Base-by-base conservation (phyloP, 1,140 invertebrate genomes). In the Drosophila obscura region DNA sequence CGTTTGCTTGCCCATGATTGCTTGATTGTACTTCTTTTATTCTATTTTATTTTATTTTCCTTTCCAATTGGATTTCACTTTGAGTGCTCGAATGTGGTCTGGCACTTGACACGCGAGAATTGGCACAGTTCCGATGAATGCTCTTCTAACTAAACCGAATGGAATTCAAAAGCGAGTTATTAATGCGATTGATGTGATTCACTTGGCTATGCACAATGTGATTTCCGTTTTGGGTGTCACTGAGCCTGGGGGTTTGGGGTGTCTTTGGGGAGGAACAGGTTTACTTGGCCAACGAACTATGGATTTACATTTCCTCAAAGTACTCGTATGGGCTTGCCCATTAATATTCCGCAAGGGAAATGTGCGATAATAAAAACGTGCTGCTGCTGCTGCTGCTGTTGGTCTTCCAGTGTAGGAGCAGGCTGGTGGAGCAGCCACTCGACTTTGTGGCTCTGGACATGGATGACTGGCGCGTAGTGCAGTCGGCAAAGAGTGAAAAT, bases 311-410 rank as follows among this genome's bases (percentile, higher is more conserved):
- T 83, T 84, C 80, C 80, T 78, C 60, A 75, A 79, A 62, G 48
- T 41, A 58, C 60, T 43, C 26, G 58, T 46, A 56, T 57, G 44
- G 44, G 44, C 49, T 73, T 52, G 59, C 19, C 64, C 56, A 77
- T 83, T 83, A 60, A 61, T 82, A 87, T 87, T 76, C 82, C 60
- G 57, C 35, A 63, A 56, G 77, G 64, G 71, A 88, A 76, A 74
- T 87, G 83, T 87, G 82, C 75, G 83, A 78, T 87, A 87, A 87
- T 87, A 77, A 88, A 85, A 88, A 79, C 82, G 82, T 87, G 82
- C 67, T 73, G 58, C 31, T 49, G 4, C 41, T 65, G 16, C 53
- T 56, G 39, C 56, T 49, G 22, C n/a, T 48, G 22, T 9, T 62
- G 22, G 8, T 31, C 8, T 3, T 31, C 8, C 31, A 39, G 11